Evolutionary conservation across 2,113 vertebrate genomes (phyloP).

Genomic region (Anser cygnoides): DNA sequence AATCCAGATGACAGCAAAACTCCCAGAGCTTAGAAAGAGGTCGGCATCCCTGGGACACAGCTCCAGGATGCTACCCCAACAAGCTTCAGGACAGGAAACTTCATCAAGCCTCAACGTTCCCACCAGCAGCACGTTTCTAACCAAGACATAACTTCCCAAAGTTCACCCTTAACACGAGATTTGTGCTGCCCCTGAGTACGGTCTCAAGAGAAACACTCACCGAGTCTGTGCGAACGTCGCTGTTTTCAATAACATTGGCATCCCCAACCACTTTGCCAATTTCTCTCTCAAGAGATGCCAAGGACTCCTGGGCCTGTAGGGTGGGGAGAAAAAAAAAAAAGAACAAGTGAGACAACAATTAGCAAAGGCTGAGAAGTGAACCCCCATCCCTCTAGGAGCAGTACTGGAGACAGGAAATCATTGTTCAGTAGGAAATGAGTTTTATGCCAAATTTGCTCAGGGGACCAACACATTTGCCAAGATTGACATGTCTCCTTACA

Average conservation of each 20-base stretch:
- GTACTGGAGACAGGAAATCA: background rate
- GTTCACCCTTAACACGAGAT: too few species aligned
- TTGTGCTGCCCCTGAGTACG: background rate
- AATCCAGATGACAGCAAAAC: background rate
- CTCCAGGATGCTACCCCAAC: background rate
- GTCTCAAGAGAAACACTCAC: conserved; percentile 70
- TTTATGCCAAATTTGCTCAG: conserved; percentile 3
- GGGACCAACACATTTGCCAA: background rate
- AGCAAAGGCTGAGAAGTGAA: background rate
- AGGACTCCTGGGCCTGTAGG: conserved; percentile 90
- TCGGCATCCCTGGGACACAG: background rate
- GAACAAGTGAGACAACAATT: background rate
- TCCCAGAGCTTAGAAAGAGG: background rate
- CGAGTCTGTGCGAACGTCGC: conserved; percentile 83
- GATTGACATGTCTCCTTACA: conserved; percentile 40
- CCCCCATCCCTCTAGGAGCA: background rate
- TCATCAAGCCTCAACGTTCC: background rate
- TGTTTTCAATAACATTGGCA: conserved; percentile 88
- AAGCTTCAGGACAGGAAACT: background rate
- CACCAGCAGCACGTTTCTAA: background rate
- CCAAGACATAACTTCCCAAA: background rate
- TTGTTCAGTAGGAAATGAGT: background rate
- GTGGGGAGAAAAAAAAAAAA: background rate
- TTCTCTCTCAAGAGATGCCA: conserved; percentile 92
- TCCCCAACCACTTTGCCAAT: conserved; percentile 87